Evolutionary conservation across 2,113 vertebrate genomes (phyloP), one percentile per base, ranked within the genome.

Genomic region (Ahaetulla prasina): DNA sequence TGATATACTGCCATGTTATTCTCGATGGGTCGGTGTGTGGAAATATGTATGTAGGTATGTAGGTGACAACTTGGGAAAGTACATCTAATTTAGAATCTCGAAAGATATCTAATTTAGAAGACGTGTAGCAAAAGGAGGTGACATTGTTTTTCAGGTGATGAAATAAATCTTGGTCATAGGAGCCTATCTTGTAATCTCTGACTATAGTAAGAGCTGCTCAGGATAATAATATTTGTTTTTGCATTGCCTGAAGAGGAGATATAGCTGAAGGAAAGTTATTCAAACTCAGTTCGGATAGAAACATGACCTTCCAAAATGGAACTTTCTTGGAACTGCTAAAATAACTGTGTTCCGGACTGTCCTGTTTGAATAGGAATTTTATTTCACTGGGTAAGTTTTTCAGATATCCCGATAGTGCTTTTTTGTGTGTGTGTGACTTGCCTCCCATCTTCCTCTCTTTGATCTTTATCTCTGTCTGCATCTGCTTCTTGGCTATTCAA

Each of bases 401-500:
- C 63, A n/a, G 49, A 84, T 89, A 96, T 94, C 54, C 90, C 96
- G 91, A 95, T 88, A 96, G 90, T 53, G 84, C 89, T 91, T 4
- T 45, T 6, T 47, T 47, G 3, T 6, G 3, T 47, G 0, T 4
- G 5, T 47, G 5, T 47, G 45, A 47, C 45, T 47, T 47, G 45
- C 45, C 45, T 47, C 45, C 45, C 45, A 47, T 47, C 5, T 47
- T 47, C 45, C 4, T 47, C 45, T 47, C 45, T 47, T 47, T 6
- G 45, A 47, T 47, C 45, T 47, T 47, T 47, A 47, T 47, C 45
- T 47, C 45, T 47, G 45, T 47, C 5, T 47, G 45, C 45, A 47
- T 47, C 45, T 47, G 45, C 45, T 47, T 47, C 45, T 47, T 47
- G 45, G 45, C 45, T 47, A 8, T 47, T 47, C 45, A 47, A 47